These are phyloP conservation scores for Monochamus alternatus DNA, from an alignment of 2,888 invertebrate species.

Conservation along the genomic window DNA sequence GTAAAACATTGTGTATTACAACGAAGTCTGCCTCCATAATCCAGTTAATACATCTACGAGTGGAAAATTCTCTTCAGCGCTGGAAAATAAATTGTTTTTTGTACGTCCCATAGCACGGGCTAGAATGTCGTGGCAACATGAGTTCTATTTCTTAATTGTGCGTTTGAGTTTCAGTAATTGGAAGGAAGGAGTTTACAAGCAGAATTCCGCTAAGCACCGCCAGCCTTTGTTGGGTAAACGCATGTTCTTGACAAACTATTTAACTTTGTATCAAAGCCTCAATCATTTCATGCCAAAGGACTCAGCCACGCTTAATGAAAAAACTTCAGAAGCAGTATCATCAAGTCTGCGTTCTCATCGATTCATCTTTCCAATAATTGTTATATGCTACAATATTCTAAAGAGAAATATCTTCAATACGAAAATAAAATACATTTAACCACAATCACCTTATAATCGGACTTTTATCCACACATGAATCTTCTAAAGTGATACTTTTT, in stretches of 20 bases:
- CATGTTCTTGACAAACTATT: conserved; percentile 37
- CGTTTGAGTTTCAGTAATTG: conserved; percentile 48
- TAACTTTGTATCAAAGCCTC: conserved; percentile 34
- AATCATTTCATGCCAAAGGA: conserved; percentile 27
- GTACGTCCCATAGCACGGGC: too few species aligned
- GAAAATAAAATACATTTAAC: too few species aligned
- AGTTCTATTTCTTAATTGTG: conserved; percentile 50
- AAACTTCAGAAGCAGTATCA: conserved; percentile 19
- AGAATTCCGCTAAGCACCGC: conserved; percentile 17
- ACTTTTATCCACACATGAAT: too few species aligned
- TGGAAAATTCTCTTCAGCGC: too few species aligned
- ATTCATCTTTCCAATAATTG: not conserved
- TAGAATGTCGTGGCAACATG: conserved; percentile 34
- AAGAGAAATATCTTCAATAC: not conserved
- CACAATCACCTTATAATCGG: too few species aligned
- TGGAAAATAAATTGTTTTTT: too few species aligned
- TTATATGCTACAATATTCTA: not conserved
- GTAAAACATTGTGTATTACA: too few species aligned
- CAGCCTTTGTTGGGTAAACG: conserved; percentile 29
- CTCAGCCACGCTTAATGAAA: conserved; percentile 27
- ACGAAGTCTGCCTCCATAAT: too few species aligned
- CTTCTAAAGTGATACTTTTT: too few species aligned
- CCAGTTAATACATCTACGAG: too few species aligned
- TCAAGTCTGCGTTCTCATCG: not conserved
- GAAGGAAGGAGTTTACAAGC: conserved; percentile 34